Percentiles rank a stretch among this genome's conserved stretches.
These are phyloP conservation scores for Eupeodes corollae DNA, from an alignment of 1,140 invertebrate species.

Conservation along the genomic window DNA sequence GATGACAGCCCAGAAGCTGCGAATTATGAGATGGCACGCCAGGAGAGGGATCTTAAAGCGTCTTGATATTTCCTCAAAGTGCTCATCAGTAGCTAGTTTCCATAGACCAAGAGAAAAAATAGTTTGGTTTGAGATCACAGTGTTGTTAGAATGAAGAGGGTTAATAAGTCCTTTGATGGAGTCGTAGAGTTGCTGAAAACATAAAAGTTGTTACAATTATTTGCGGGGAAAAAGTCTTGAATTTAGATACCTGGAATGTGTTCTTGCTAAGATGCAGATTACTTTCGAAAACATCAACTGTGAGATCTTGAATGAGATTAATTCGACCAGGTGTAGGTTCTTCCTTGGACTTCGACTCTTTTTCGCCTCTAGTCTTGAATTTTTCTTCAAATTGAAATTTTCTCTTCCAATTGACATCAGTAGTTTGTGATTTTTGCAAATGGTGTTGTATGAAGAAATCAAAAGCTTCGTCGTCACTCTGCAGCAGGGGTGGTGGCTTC, in stretches of 20 bases:
- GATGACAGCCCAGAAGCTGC: constrained; percentile 29
- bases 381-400: not conserved
- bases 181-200: constrained; percentile 1
- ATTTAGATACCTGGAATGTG: constrained; percentile 26
- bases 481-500: constrained; percentile 12
- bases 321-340: constrained; percentile 11
- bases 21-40: constrained; percentile 23
- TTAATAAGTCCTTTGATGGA: constrained; percentile 11
- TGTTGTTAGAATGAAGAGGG: constrained; percentile 8
- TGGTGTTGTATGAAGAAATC: constrained; percentile 24
- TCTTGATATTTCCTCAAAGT: constrained; percentile 30
- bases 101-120: constrained; percentile 26
- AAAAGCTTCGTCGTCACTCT: constrained; percentile 25
- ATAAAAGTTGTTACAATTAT: not conserved
- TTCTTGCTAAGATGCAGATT: constrained; percentile 28
- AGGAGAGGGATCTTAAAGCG: constrained; percentile 26
- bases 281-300: constrained; percentile 24
- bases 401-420: constrained; percentile 8
- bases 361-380: not conserved
- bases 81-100: constrained; percentile 32
- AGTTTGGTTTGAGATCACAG: constrained; percentile 15
- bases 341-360: not conserved
- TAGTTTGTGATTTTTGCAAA: not conserved
- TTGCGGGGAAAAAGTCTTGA: too few species aligned
- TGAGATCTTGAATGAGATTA: constrained; percentile 26